phyloP scores from a whole-genome alignment of 2,797 vertebrate species.

The Sphenodon punctatus region DNA sequence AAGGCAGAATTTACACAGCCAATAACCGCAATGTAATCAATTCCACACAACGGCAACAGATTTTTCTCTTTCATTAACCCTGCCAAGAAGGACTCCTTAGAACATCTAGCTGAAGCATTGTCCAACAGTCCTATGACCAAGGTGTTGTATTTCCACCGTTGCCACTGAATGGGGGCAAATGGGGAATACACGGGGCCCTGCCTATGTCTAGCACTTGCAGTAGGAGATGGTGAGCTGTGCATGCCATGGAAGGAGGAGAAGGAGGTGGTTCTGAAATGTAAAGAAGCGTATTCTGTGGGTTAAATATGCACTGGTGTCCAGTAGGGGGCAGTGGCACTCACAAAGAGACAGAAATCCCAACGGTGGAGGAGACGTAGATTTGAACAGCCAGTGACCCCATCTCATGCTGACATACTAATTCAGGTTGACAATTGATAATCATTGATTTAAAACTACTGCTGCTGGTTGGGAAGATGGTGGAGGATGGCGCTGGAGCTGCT shows the following conservation, averaged over 20 bases:
- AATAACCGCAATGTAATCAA: conserved; percentile 1
- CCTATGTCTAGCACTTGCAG: too few species aligned
- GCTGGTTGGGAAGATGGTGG: neutral
- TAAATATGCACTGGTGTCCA: neutral
- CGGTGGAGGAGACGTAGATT: conserved; percentile 4
- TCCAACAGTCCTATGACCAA: neutral
- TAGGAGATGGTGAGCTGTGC: neutral
- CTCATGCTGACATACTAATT: too few species aligned
- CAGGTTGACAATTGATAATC: too few species aligned
- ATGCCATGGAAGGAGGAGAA: neutral
- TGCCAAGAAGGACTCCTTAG: neutral
- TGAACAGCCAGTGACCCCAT: conserved; percentile 24
- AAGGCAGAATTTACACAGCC: neutral
- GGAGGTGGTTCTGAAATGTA: conserved; percentile 15
- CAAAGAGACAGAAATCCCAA: neutral
- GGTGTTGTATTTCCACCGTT: too few species aligned
- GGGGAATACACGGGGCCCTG: too few species aligned
- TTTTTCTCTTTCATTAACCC: neutral
- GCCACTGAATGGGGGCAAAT: too few species aligned
- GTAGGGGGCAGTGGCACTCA: neutral
- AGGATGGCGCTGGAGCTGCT: neutral
- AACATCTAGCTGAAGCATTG: neutral
- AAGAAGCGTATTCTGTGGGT: neutral
- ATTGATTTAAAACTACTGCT: too few species aligned
- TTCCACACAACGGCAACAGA: neutral